A percentile compares a stretch with the other conserved stretches of the same genome.
phyloP scores from a whole-genome alignment of 2,797 vertebrate species.

The Sternotherus odoratus region DNA sequence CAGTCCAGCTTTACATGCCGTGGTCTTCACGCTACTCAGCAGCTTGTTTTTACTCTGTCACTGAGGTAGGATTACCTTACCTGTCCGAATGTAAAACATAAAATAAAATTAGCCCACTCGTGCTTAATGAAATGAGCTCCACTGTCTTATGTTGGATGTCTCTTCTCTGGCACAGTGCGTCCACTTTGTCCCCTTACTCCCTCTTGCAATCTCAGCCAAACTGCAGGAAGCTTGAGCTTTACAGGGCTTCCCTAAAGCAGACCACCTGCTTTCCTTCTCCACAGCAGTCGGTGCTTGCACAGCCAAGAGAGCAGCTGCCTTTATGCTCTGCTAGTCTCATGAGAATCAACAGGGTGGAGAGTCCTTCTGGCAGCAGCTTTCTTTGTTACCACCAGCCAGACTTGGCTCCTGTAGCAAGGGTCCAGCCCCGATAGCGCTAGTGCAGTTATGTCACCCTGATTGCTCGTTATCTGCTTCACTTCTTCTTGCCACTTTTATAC shows the following conservation, averaged over 20 bases:
- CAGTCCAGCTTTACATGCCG: background rate
- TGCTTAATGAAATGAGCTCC: background rate
- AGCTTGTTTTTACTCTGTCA: background rate
- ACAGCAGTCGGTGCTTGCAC: background rate
- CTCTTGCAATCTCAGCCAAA: background rate
- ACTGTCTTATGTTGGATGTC: background rate
- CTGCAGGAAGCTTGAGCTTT: background rate
- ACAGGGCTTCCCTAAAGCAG: background rate
- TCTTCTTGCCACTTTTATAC: background rate
- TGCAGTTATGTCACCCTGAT: background rate
- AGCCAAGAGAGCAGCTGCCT: background rate
- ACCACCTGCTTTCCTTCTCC: rapidly evolving
- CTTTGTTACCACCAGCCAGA: background rate
- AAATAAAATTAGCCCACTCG: background rate
- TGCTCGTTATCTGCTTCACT: rapidly evolving
- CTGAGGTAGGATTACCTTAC: background rate
- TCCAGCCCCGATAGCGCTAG: background rate
- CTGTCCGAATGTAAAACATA: background rate
- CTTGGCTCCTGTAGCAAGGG: background rate
- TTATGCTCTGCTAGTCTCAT: rapidly evolving
- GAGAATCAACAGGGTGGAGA: background rate
- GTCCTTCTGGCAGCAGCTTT: background rate
- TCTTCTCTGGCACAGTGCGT: background rate
- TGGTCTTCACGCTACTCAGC: background rate
- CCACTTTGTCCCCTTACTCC: rapidly evolving